Conservation (phyloP, 2,888 invertebrate species). For the Arenicola marina region DNA sequence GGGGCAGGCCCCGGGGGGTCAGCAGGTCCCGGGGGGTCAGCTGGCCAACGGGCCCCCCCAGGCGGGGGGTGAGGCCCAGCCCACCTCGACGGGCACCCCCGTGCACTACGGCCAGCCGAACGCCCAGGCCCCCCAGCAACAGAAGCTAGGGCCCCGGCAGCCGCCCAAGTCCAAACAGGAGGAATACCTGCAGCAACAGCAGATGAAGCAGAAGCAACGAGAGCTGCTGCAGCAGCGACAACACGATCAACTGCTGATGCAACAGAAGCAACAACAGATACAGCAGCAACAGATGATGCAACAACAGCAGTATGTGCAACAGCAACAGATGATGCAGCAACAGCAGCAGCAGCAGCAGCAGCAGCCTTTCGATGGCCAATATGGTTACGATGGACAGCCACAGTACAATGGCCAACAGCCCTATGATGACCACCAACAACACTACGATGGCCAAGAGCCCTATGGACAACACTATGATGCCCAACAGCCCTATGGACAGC, state of each 20-base stretch:
- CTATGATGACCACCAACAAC: neutral
- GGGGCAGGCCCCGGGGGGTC: no score
- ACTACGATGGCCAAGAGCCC: neutral
- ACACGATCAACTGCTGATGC: neutral
- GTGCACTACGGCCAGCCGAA: neutral
- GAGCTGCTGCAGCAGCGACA: neutral
- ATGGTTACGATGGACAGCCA: neutral
- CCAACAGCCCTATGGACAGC: neutral
- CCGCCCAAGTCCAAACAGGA: neutral
- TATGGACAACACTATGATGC: neutral
- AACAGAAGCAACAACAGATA: neutral
- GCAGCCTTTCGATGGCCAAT: neutral
- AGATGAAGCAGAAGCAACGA: neutral
- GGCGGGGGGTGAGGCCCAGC: neutral
- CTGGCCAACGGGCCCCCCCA: neutral
- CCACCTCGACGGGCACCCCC: neutral
- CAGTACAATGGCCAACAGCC: neutral
- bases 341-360: neutral
- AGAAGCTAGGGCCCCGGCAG: neutral
- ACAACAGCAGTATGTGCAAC: neutral
- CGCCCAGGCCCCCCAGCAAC: neutral
- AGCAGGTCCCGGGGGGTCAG: neutral
- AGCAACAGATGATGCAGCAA: neutral
- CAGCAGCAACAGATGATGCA: neutral
- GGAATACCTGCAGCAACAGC: neutral